These are phyloP conservation scores for Araneus ventricosus DNA, from an alignment of 1,140 invertebrate species.

Conservation along the genomic window DNA sequence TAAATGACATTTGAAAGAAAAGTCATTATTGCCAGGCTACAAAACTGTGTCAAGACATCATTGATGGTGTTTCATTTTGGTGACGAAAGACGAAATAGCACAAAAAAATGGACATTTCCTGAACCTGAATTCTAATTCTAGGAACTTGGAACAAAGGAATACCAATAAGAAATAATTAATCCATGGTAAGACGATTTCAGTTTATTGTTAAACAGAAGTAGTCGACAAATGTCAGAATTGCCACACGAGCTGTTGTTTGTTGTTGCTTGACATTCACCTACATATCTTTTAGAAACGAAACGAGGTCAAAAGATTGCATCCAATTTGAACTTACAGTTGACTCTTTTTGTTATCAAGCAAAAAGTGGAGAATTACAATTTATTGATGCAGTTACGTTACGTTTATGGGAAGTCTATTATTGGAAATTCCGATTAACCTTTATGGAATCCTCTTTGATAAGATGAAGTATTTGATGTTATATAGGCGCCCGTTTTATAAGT, in stretches of 20 bases:
- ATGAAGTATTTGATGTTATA: not conserved
- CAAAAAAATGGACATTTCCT: not conserved
- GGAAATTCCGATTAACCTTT: not conserved
- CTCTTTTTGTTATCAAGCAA: not conserved
- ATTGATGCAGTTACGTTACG: not conserved
- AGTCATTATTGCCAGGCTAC: not conserved
- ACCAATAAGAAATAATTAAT: not conserved
- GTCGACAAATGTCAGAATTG: not conserved
- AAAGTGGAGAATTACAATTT: not conserved
- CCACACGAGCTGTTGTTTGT: constrained; percentile 7
- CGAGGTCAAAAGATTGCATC: constrained; percentile 8
- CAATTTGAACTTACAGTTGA: not conserved
- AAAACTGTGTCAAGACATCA: not conserved
- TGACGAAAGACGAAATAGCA: not conserved
- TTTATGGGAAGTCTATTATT: not conserved
- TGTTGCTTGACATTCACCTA: constrained; percentile 39
- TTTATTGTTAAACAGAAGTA: not conserved
- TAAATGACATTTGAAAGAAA: not conserved
- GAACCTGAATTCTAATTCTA: not conserved
- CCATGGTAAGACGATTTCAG: not conserved
- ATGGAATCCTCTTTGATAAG: not conserved
- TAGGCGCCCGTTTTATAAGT: not conserved
- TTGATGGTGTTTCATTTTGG: not conserved
- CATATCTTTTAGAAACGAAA: not conserved
- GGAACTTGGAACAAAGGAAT: not conserved